Conservation (phyloP, 2,113 vertebrate species). For the Anolis sagrei region DNA sequence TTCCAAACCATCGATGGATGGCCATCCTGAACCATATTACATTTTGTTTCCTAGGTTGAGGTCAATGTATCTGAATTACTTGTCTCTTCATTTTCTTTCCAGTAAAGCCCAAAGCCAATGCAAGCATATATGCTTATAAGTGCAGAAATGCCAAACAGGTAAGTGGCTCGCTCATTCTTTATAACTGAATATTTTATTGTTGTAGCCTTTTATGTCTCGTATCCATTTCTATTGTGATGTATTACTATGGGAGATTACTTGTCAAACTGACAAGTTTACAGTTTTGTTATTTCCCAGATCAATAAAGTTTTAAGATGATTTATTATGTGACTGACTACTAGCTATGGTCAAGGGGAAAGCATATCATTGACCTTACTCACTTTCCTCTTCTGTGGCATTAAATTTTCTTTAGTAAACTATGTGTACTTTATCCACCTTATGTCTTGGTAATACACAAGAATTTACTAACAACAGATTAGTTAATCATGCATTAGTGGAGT, state of each 20-base stretch:
- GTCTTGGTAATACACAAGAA: slow-evolving; percentile 9
- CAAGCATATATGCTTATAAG: not conserved
- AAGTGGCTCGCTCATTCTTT: slow-evolving; percentile 12
- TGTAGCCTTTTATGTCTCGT: slow-evolving; percentile 38
- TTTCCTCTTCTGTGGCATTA: slow-evolving; percentile 28
- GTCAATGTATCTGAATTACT: not conserved
- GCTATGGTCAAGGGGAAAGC: slow-evolving; percentile 36
- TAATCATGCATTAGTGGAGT: not conserved
- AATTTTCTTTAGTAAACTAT: slow-evolving; percentile 20
- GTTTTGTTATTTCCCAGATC: slow-evolving; percentile 47
- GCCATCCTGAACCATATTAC: not conserved
- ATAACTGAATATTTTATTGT: slow-evolving; percentile 40
- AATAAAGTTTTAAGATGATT: slow-evolving; percentile 49
- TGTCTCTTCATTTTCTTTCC: not conserved
- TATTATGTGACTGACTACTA: slow-evolving; percentile 28
- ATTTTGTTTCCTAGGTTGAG: not conserved
- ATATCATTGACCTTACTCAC: slow-evolving; percentile 27
- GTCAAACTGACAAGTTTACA: slow-evolving; percentile 45
- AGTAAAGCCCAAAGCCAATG: not conserved
- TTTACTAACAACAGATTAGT: not conserved
- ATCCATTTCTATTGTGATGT: slow-evolving; percentile 43
- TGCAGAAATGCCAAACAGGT: not conserved
- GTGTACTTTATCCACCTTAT: not conserved
- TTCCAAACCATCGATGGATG: not conserved
- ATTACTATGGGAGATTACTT: slow-evolving; percentile 39